Base-by-base conservation (phyloP, 1,140 invertebrate species). In the Samia ricini region DNA sequence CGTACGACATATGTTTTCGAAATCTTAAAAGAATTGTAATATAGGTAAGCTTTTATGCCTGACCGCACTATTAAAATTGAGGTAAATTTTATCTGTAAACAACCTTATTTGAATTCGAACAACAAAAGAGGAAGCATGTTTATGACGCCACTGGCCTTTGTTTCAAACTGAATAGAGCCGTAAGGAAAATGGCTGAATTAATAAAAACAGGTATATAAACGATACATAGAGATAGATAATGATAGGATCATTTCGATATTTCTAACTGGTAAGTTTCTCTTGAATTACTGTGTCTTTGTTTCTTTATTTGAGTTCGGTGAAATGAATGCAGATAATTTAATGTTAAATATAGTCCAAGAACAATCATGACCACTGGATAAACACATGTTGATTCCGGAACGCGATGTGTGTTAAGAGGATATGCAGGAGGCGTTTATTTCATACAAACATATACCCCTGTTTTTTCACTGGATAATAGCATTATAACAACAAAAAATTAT, bases 51-150 rank as follows among this genome's bases (percentile, higher is more conserved):
- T 10, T 15, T 42, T 4, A n/a, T 42, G n/a, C 33, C 8, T 42
- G 33, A 42, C 7, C n/a, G n/a, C n/a, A 42, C 33, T 42, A 42
- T 42, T 42, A 42, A 42, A 42, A 12, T 42, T 42, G 4, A 42
- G 33, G 51, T 52, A 22, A 1, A 23, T 23, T 52, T 52, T 52
- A 22, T 20, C 51, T 52, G 21, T 52, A 20, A 52, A 52, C 51
- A 52, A 52, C 4, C 33, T 52, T 12, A 22, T 52, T 52, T 52
- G 51, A 52, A 52, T 52, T 52, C 51, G 22, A 23, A 22, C 20
- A 22, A 52, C 51, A 52, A 52, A 23, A 21, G 51, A 52, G 51
- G 51, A 52, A 52, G 22, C 51, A 52, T 52, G 51, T 52, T 52
- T 52, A n/a, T 23, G 51, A 52, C 51, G 22, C 19, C 12, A 12